Evolutionary conservation across 1,140 invertebrate genomes (phyloP).

Genomic region (Euura saliciscinereae): DNA sequence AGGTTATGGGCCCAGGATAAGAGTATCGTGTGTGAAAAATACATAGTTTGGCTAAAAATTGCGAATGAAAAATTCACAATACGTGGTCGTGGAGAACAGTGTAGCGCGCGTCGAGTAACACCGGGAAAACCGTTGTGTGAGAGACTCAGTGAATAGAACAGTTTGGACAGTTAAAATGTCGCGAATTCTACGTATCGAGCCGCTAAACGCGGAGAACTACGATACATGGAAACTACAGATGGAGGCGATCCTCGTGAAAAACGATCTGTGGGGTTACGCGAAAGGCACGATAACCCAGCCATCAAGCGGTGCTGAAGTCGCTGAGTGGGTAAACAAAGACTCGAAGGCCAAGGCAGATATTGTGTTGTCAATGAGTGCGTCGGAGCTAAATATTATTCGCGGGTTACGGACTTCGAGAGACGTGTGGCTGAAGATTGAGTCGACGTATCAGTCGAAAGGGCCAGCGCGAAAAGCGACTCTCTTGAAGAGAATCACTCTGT

Average conservation of each 20-base stretch:
- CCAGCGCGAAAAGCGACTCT: constrained; percentile 24
- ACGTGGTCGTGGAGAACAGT: neutral
- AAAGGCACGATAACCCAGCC: neutral
- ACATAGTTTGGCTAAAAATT: neutral
- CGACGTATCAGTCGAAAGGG: constrained; percentile 22
- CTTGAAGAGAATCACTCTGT: constrained; percentile 13
- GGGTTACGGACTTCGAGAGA: constrained; percentile 19
- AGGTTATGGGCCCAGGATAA: neutral
- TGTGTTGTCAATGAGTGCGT: constrained; percentile 18
- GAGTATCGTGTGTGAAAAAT: neutral
- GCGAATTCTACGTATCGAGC: neutral
- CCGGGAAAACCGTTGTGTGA: neutral
- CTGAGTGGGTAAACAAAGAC: constrained; percentile 15
- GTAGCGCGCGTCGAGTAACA: neutral
- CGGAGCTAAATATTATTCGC: constrained; percentile 21
- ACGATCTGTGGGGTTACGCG: neutral
- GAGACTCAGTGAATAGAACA: neutral
- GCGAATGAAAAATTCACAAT: neutral
- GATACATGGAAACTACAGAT: constrained; percentile 8
- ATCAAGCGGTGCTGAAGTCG: neutral
- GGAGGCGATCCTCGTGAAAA: neutral
- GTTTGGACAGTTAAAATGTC: neutral
- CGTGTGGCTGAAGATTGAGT: constrained; percentile 23
- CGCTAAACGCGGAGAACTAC: constrained; percentile 8
- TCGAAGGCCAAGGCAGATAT: constrained; percentile 25